phyloP scores from a whole-genome alignment of 2,113 vertebrate species.

The Acanthochromis polyacanthus region DNA sequence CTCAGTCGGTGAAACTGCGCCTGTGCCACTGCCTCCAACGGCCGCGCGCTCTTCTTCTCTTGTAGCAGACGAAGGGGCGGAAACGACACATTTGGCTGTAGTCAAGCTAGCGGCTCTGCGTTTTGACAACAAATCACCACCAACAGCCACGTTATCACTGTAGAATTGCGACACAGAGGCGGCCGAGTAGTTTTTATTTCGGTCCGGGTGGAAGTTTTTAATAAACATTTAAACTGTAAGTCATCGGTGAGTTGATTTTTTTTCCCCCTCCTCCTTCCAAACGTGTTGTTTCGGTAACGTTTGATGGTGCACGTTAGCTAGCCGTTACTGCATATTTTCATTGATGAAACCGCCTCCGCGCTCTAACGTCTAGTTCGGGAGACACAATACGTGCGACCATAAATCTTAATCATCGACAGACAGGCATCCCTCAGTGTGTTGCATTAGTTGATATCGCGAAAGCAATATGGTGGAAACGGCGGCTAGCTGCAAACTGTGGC shows the following conservation, averaged over 20 bases:
- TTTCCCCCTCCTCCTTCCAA: slow-evolving; percentile 41
- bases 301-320: slow-evolving; percentile 51
- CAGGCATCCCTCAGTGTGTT: not conserved
- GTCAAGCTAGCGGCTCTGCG: slow-evolving; percentile 33
- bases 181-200: slow-evolving; percentile 12
- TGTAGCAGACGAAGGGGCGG: slow-evolving; percentile 71
- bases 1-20: not conserved
- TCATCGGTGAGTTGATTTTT: slow-evolving; percentile 72
- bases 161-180: not conserved
- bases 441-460: slow-evolving; percentile 22
- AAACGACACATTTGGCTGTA: slow-evolving; percentile 53
- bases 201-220: not conserved
- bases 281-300: slow-evolving; percentile 38
- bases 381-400: no score
- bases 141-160: slow-evolving; percentile 21
- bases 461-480: slow-evolving; percentile 69
- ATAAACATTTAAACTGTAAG: slow-evolving; percentile 15
- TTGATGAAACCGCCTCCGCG: not conserved
- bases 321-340: slow-evolving; percentile 6
- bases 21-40: not conserved
- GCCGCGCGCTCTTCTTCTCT: slow-evolving; percentile 12
- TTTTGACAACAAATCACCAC: slow-evolving; percentile 38
- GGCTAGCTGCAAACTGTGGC: slow-evolving; percentile 31
- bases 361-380: no score
- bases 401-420: not conserved